phyloP scores from a whole-genome alignment of 2,113 vertebrate species.

The Lepus americanus region DNA sequence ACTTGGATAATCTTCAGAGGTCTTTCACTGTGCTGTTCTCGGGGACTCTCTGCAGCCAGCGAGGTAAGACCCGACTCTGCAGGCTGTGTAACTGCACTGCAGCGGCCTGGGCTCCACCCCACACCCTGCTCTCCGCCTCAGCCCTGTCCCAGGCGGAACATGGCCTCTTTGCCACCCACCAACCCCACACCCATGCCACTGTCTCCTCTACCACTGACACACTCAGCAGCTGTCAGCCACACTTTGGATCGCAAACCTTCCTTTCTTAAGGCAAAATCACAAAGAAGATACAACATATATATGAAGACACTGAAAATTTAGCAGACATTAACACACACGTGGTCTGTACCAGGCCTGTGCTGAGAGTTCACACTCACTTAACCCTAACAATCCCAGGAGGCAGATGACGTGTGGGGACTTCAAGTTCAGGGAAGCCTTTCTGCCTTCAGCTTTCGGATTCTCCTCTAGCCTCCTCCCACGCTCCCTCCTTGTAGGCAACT shows the following conservation, averaged over 20 bases:
- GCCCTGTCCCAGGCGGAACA: neutral
- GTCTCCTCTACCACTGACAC: neutral
- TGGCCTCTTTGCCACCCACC: neutral
- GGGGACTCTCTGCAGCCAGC: neutral
- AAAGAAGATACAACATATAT: neutral
- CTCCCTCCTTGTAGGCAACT: too few relatives aligned
- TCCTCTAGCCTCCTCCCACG: too few relatives aligned
- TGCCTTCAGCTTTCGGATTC: too few relatives aligned
- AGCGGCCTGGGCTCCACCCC: neutral
- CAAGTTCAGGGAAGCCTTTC: too few relatives aligned
- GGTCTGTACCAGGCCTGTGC: neutral
- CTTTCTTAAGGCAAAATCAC: constrained; percentile 3
- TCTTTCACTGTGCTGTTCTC: neutral
- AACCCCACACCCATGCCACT: neutral
- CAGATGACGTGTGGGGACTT: neutral
- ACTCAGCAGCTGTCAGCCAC: neutral
- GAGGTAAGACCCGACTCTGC: neutral
- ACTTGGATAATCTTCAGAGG: neutral
- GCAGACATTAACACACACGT: neutral
- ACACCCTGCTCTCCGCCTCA: neutral
- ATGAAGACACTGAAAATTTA: neutral
- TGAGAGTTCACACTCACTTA: neutral
- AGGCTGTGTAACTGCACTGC: neutral
- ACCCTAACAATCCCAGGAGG: neutral
- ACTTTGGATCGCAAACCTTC: neutral